A percentile compares a stretch with the other conserved stretches of the same genome.
Evolutionary conservation across 2,888 invertebrate genomes (phyloP).

Genomic region (Eurois occulta): DNA sequence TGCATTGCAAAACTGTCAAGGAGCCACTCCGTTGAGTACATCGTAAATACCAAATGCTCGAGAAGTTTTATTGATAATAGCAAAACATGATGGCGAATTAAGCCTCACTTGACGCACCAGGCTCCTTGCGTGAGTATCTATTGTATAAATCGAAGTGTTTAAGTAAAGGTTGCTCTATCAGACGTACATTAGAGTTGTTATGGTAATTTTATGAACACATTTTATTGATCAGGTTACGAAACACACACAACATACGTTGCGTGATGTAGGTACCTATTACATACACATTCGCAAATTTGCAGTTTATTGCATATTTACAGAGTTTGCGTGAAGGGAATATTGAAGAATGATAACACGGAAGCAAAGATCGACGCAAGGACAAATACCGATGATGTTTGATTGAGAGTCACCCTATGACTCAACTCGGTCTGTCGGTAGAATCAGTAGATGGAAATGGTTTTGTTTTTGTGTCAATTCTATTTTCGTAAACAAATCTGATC

Average conservation of each 20-base stretch:
- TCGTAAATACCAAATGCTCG: conserved; percentile 70
- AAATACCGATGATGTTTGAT: conserved; percentile 31
- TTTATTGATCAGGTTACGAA: conserved; percentile 53
- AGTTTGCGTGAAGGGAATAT: conserved; percentile 31
- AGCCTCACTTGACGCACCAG: conserved; percentile 28
- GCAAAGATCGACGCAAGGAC: conserved; percentile 30
- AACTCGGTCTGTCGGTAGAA: conserved; percentile 12
- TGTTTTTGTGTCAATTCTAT: conserved; percentile 52
- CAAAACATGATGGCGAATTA: conserved; percentile 46
- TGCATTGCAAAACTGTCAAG: conserved; percentile 78
- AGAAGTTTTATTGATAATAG: conserved; percentile 56
- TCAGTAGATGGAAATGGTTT: conserved; percentile 32
- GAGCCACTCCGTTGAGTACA: conserved; percentile 60
- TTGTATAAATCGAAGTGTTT: conserved; percentile 49
- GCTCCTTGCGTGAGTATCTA: conserved; percentile 26
- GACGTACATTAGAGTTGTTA: conserved; percentile 32
- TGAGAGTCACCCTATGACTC: conserved; percentile 22
- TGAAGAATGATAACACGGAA: conserved; percentile 37
- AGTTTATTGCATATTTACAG: conserved; percentile 30
- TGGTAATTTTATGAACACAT: conserved; percentile 52
- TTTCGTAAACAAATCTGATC: conserved; percentile 61
- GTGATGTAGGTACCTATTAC: conserved; percentile 6
- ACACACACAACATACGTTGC: conserved; percentile 14
- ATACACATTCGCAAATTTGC: conserved; percentile 27
- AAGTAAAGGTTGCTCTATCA: conserved; percentile 44